These are phyloP conservation scores for Etheostoma cragini DNA, from an alignment of 2,113 vertebrate genomes.

Conservation along the genomic window DNA sequence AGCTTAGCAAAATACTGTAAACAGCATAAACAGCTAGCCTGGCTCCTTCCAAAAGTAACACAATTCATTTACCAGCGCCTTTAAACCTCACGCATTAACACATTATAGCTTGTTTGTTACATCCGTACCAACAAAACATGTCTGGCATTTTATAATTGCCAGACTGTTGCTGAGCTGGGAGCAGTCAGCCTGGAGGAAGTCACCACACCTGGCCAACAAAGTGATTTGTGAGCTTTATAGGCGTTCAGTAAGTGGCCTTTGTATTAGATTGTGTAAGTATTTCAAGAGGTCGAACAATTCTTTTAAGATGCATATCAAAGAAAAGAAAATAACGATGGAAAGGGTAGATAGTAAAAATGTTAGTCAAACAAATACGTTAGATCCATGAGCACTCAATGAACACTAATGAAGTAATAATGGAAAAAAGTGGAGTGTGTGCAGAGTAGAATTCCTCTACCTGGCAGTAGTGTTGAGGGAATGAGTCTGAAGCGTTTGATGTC, in stretches of 20 bases:
- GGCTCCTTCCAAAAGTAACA: neutral
- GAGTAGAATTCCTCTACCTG: slow-evolving; percentile 43
- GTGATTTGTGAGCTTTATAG: slow-evolving; percentile 6
- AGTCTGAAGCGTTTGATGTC: slow-evolving; percentile 68
- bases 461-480: slow-evolving; percentile 67
- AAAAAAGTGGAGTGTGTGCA: neutral
- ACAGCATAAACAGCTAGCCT: neutral
- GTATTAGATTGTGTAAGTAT: neutral
- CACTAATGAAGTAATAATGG: neutral
- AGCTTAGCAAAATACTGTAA: neutral
- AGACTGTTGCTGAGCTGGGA: slow-evolving; percentile 2
- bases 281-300: neutral
- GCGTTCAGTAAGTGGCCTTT: neutral
- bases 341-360: neutral
- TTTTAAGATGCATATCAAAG: neutral
- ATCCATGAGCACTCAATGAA: neutral
- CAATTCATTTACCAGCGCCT: too few relatives aligned
- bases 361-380: neutral
- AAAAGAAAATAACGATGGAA: neutral
- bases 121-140: neutral
- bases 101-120: too few relatives aligned
- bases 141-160: too few relatives aligned
- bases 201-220: neutral
- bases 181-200: slow-evolving; percentile 7
- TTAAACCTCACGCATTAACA: too few relatives aligned